Evolutionary conservation across 2,797 vertebrate genomes (phyloP).

Genomic region (Peromyscus aztecus): DNA sequence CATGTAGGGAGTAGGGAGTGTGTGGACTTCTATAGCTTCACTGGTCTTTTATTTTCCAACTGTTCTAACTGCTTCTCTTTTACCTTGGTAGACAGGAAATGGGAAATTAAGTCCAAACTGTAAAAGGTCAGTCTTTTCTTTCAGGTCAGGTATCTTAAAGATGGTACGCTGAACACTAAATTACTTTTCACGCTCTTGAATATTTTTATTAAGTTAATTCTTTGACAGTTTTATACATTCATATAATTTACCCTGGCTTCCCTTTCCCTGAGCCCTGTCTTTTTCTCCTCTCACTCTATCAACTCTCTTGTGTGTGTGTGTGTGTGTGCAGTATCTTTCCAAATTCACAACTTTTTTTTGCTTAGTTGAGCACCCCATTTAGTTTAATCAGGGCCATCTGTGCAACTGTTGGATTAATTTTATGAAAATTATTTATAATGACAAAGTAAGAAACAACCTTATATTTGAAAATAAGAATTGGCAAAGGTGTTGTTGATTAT

Average conservation of each 20-base stretch:
- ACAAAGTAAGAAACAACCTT: background rate
- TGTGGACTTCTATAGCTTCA: background rate
- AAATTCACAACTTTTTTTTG: background rate
- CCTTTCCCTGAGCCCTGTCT: background rate
- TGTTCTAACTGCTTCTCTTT: background rate
- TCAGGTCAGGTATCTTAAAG: background rate
- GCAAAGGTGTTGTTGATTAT: background rate
- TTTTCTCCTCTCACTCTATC: background rate
- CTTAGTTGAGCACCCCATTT: background rate
- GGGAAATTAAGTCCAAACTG: background rate
- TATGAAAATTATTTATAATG: background rate
- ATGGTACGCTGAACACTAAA: background rate
- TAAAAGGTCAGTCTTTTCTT: background rate
- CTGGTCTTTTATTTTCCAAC: background rate
- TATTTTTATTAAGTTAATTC: conserved; percentile 18
- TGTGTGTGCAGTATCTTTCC: background rate
- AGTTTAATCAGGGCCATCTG: background rate
- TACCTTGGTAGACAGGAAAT: background rate
- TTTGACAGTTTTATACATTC: background rate
- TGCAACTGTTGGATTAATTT: background rate
- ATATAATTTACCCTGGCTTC: background rate
- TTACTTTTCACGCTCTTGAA: conserved; percentile 23
- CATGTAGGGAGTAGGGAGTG: background rate
- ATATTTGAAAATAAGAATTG: conserved; percentile 56
- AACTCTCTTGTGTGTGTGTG: no score